Evolutionary conservation across 2,797 vertebrate species (phyloP).

Genomic region (Ceryle rudis): DNA sequence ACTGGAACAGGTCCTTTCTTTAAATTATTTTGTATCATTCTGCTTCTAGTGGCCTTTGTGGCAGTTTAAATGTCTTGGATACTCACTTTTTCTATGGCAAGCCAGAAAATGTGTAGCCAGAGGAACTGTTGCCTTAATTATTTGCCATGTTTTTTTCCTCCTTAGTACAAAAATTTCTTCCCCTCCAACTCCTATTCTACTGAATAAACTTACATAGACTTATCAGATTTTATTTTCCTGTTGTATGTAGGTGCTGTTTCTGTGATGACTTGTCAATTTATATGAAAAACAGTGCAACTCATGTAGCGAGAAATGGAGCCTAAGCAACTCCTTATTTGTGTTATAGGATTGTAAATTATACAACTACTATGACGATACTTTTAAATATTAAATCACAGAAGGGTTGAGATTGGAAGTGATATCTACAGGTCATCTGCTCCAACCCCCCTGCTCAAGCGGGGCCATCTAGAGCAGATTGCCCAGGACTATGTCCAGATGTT

Average conservation of each 20-base stretch:
- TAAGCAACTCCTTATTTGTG: neutral
- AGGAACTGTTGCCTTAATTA: neutral
- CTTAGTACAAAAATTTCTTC: neutral
- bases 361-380: neutral
- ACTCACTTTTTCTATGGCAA: neutral
- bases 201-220: neutral
- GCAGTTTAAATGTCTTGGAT: neutral
- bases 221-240: neutral
- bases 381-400: neutral
- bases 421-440: neutral
- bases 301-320: neutral
- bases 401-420: neutral
- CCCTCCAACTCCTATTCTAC: neutral
- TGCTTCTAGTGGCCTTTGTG: neutral
- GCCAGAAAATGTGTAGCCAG: neutral
- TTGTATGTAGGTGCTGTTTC: neutral
- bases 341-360: neutral
- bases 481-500: neutral
- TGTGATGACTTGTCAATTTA: neutral
- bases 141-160: neutral
- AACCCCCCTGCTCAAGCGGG: neutral
- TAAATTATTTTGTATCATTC: neutral
- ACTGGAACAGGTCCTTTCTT: neutral
- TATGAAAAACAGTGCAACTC: neutral
- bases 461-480: neutral